Percentiles rank a stretch among this genome's conserved stretches.
These are phyloP conservation scores for Vulpes ferrilata DNA, from an alignment of 2,113 vertebrate genomes.

Conservation along the genomic window DNA sequence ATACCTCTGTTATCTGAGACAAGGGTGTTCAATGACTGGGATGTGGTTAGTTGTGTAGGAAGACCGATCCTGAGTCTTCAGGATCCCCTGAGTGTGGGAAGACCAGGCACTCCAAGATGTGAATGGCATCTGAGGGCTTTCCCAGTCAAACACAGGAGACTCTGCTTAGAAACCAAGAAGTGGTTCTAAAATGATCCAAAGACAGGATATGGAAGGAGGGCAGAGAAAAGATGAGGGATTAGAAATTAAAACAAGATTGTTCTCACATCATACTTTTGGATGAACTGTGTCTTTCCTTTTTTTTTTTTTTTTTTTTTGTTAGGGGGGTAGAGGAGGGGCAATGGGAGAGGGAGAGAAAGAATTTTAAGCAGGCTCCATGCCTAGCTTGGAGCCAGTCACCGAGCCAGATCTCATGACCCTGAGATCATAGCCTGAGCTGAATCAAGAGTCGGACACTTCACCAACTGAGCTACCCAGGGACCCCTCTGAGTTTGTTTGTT, in stretches of 20 bases:
- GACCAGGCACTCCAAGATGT: not conserved
- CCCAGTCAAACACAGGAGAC: not conserved
- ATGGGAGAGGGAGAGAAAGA: not conserved
- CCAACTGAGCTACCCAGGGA: not conserved
- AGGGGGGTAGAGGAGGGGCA: not conserved
- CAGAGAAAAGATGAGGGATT: not conserved
- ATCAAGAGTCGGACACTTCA: not conserved
- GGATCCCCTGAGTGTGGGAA: too few species aligned
- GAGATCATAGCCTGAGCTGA: not conserved
- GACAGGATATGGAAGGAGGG: not conserved
- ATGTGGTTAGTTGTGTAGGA: not conserved
- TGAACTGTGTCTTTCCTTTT: not conserved
- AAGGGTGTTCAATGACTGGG: not conserved
- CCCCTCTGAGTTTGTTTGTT: not conserved
- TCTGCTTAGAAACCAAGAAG: slow-evolving; percentile 8
- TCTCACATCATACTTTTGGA: not conserved
- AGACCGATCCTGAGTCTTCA: not conserved
- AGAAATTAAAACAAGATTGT: slow-evolving; percentile 26
- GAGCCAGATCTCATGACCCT: not conserved
- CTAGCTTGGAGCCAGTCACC: not conserved
- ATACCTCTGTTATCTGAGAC: not conserved
- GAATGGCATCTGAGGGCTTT: not conserved
- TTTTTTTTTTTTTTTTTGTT: not conserved
- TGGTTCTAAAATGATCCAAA: not conserved
- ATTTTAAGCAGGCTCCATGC: not conserved